These are phyloP conservation scores for Tillus elongatus DNA, from an alignment of 2,888 invertebrate genomes.

Conservation along the genomic window DNA sequence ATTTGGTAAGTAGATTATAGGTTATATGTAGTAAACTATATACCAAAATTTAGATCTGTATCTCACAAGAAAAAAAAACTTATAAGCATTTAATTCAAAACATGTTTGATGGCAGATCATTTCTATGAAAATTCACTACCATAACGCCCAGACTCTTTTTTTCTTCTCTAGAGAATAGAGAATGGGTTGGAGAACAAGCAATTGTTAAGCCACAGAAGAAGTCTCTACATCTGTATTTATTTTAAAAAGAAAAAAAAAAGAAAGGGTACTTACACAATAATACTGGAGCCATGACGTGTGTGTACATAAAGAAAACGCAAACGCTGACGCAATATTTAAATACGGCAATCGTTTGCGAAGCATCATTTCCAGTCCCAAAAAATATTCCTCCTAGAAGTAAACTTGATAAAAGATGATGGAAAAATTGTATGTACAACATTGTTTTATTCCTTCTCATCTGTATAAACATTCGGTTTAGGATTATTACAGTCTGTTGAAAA, in stretches of 20 bases:
- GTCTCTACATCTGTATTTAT: too few relatives aligned
- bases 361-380: conserved; percentile 50
- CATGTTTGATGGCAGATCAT: too few relatives aligned
- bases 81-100: too few relatives aligned
- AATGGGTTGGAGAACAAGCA: too few relatives aligned
- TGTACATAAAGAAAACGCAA: conserved; percentile 56
- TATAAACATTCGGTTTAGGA: conserved; percentile 47
- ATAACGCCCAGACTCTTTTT: too few relatives aligned
- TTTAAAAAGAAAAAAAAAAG: not conserved
- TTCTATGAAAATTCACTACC: too few relatives aligned
- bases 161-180: too few relatives aligned
- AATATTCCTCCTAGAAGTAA: conserved; percentile 50
- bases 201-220: too few relatives aligned
- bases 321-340: conserved; percentile 53
- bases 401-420: conserved; percentile 48
- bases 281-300: conserved; percentile 53
- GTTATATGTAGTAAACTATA: too few relatives aligned
- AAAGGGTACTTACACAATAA: conserved; percentile 48
- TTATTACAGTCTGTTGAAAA: conserved; percentile 46
- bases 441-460: conserved; percentile 48
- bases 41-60: too few relatives aligned
- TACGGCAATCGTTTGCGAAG: conserved; percentile 46
- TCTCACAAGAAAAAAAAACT: too few relatives aligned
- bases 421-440: conserved; percentile 47
- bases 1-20: too few relatives aligned